phyloP scores from a whole-genome alignment of 2,888 invertebrate genomes.

The Tenodera sinensis region DNA sequence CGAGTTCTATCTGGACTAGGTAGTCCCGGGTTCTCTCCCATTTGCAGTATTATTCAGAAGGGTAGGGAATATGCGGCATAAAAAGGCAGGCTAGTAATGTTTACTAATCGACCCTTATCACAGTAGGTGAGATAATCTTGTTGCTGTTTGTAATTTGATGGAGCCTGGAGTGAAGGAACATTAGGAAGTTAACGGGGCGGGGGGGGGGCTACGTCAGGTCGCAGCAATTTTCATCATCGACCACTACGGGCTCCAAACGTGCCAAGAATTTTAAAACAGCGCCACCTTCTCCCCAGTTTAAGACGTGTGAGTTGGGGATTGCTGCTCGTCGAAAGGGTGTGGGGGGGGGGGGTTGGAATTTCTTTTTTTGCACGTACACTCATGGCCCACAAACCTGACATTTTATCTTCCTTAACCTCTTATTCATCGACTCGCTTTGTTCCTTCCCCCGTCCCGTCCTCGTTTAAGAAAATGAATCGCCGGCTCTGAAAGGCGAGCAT shows the following conservation, averaged over 20 bases:
- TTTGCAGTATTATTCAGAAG: background rate
- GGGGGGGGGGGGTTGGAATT: background rate
- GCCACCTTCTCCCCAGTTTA: background rate
- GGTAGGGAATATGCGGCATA: background rate
- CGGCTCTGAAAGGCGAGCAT: background rate
- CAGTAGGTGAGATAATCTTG: background rate
- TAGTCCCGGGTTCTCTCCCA: background rate
- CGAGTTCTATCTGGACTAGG: background rate
- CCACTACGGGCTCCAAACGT: background rate
- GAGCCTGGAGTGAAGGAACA: background rate
- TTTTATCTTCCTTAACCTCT: background rate
- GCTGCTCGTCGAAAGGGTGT: background rate
- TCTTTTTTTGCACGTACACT: background rate
- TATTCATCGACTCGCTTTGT: background rate
- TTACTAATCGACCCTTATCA: background rate
- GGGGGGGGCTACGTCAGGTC: background rate
- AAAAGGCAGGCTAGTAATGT: background rate
- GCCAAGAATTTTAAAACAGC: conserved; percentile 1
- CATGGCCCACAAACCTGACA: background rate
- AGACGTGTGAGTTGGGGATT: background rate
- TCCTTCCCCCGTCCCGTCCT: background rate
- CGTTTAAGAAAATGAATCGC: background rate
- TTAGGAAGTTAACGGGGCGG: conserved; percentile 1
- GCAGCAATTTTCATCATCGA: conserved; percentile 12
- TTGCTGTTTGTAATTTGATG: conserved; percentile 13